These are phyloP conservation scores for Machaerirhynchus nigripectus DNA, from an alignment of 2,113 vertebrate genomes.

Conservation along the genomic window DNA sequence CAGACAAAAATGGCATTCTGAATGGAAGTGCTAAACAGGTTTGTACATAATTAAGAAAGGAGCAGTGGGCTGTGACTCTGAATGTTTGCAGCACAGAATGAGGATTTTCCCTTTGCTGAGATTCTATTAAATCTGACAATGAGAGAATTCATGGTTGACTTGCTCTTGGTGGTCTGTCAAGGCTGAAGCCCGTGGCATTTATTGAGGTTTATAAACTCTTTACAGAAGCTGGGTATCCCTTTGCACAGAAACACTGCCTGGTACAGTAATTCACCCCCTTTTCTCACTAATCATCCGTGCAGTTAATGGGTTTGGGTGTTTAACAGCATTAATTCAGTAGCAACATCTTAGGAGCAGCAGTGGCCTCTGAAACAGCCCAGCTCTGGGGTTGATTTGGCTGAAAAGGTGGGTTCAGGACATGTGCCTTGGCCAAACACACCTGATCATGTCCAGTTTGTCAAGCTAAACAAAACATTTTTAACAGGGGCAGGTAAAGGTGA, in stretches of 20 bases:
- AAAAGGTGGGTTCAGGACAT: background rate
- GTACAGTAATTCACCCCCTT: background rate
- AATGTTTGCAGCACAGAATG: slow-evolving; percentile 1
- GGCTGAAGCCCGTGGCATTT: background rate
- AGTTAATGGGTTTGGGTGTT: background rate
- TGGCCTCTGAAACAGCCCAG: background rate
- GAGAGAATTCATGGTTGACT: slow-evolving; percentile 37
- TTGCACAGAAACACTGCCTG: background rate
- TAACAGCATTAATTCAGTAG: background rate
- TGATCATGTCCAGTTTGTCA: background rate
- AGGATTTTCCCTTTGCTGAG: slow-evolving; percentile 12
- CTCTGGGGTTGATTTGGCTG: background rate
- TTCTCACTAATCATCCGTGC: background rate
- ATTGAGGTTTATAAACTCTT: slow-evolving; percentile 13
- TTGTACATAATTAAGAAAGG: slow-evolving; percentile 50
- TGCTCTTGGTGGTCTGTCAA: slow-evolving; percentile 19
- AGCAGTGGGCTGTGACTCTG: slow-evolving; percentile 34
- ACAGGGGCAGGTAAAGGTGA: background rate
- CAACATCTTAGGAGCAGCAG: background rate
- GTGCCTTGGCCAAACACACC: background rate
- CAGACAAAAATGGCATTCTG: background rate
- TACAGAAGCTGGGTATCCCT: background rate
- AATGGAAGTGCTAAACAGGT: background rate
- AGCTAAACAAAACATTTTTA: background rate
- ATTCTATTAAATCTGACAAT: slow-evolving; percentile 54